These are phyloP conservation scores for Nothoprocta pentlandii DNA, from an alignment of 2,113 vertebrate species.

Conservation along the genomic window DNA sequence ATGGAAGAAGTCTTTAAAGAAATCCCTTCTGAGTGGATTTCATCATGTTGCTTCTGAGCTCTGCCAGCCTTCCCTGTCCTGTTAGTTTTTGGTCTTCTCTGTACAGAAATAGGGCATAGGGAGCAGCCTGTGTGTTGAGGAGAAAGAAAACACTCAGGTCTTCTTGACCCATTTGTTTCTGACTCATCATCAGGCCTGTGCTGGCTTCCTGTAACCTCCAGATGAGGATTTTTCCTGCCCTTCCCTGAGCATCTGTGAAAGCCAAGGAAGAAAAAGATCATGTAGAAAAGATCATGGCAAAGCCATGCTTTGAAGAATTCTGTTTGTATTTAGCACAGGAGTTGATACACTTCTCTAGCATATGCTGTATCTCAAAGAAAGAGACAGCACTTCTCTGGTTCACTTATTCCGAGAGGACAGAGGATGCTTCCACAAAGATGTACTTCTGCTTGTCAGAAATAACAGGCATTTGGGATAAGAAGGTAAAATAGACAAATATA, in stretches of 20 bases:
- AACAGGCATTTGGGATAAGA: neutral
- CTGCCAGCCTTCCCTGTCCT: neutral
- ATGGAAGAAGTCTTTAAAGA: accelerated
- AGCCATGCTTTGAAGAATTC: neutral
- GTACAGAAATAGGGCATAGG: neutral
- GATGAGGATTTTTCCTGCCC: neutral
- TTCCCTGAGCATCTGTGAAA: neutral
- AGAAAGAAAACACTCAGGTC: neutral
- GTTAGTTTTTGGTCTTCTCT: neutral
- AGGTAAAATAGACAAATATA: neutral
- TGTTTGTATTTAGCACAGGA: neutral
- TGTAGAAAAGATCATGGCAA: neutral
- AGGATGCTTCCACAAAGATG: neutral
- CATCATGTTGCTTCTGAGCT: neutral
- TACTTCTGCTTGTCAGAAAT: neutral
- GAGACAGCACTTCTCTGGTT: neutral
- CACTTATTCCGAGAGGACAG: neutral
- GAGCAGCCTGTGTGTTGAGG: neutral
- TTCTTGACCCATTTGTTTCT: neutral
- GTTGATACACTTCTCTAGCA: neutral
- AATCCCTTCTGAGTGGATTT: neutral
- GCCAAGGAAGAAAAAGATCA: neutral
- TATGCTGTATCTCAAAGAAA: neutral
- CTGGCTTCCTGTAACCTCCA: neutral
- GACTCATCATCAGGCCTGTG: neutral